Conservation (phyloP, 2,797 vertebrate species). For the Cottoperca gobio region DNA sequence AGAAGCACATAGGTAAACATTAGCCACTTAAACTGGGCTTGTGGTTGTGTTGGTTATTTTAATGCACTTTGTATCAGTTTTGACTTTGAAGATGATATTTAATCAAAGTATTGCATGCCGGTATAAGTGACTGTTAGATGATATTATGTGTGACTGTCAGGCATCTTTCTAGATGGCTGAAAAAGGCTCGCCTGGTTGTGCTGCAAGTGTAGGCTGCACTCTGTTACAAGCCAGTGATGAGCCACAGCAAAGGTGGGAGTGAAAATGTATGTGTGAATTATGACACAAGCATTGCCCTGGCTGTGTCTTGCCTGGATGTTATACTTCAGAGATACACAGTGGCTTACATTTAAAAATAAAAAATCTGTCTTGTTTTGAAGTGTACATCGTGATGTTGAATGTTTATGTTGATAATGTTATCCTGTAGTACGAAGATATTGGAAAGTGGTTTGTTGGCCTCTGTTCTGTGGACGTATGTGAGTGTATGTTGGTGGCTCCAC, state of each 20-base stretch:
- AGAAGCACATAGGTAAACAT: constrained; percentile 49
- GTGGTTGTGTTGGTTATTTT: constrained; percentile 6
- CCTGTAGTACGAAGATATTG: constrained; percentile 6
- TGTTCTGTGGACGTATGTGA: constrained; percentile 67
- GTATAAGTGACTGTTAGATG: background rate
- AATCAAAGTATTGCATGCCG: background rate
- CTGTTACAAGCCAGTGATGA: constrained; percentile 69
- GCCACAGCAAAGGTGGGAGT: constrained; percentile 79
- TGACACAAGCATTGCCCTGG: constrained; percentile 68
- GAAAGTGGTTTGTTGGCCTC: constrained; percentile 61
- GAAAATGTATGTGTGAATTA: constrained; percentile 77
- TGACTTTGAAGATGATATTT: background rate
- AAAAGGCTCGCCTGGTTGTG: constrained; percentile 63
- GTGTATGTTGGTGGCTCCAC: constrained; percentile 80
- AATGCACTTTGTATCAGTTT: constrained; percentile 26
- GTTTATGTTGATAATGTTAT: constrained; percentile 21
- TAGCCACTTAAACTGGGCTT: constrained; percentile 13
- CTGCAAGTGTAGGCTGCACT: constrained; percentile 73
- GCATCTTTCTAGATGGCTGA: constrained; percentile 54
- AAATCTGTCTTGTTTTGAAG: background rate
- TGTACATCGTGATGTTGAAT: background rate
- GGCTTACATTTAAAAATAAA: constrained; percentile 5
- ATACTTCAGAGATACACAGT: constrained; percentile 32
- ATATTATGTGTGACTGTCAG: constrained; percentile 20
- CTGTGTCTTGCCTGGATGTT: constrained; percentile 48